phyloP scores from a whole-genome alignment of 1,140 invertebrate genomes.

The Rhyzopertha dominica region DNA sequence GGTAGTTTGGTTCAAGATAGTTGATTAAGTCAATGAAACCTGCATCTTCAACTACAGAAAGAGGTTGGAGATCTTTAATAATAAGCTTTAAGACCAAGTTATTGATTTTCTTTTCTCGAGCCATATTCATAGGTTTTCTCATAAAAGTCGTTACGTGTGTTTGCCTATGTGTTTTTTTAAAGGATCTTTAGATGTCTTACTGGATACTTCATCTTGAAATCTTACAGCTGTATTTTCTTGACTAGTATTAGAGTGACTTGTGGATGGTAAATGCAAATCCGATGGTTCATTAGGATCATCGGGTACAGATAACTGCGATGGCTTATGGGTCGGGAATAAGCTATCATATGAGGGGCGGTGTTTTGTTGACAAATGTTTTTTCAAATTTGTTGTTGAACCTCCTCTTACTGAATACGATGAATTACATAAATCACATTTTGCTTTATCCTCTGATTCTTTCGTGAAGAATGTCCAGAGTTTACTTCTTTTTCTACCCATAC shows the following conservation, averaged over 20 bases:
- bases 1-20: constrained; percentile 29
- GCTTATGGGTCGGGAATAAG: too few species aligned
- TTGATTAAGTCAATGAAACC: constrained; percentile 29
- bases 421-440: constrained; percentile 10
- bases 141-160: constrained; percentile 3
- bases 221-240: too few species aligned
- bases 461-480: constrained; percentile 7
- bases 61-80: constrained; percentile 30
- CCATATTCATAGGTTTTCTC: constrained; percentile 1
- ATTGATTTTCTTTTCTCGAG: constrained; percentile 15
- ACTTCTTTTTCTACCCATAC: constrained; percentile 4
- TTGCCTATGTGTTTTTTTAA: too few species aligned
- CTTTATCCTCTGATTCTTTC: constrained; percentile 5
- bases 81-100: constrained; percentile 32
- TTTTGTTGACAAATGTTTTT: constrained; percentile 15
- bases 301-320: too few species aligned
- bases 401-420: constrained; percentile 8
- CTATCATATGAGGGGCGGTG: constrained; percentile 4
- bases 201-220: too few species aligned
- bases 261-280: too few species aligned
- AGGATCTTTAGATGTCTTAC: too few species aligned
- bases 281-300: too few species aligned
- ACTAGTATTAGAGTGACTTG: too few species aligned
- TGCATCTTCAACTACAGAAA: constrained; percentile 29
- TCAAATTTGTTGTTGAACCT: constrained; percentile 15